Evolutionary conservation across 2,113 vertebrate species (phyloP).

Genomic region (Oophaga pumilio): DNA sequence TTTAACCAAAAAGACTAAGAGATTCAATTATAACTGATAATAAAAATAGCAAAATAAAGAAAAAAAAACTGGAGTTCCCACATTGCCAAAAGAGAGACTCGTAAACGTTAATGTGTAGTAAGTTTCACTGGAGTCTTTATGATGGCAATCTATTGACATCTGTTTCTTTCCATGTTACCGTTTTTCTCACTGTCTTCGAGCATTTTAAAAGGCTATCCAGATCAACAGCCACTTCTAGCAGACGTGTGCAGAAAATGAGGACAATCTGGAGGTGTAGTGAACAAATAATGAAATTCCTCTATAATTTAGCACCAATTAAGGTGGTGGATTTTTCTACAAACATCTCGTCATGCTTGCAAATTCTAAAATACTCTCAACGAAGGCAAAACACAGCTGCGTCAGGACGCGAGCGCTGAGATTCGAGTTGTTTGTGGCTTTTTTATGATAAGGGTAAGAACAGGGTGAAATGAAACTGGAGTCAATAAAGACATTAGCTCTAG

Average conservation of each 20-base stretch:
- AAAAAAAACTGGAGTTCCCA: neutral
- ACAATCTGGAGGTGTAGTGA: constrained; percentile 20
- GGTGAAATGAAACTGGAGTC: too few species aligned
- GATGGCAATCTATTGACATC: constrained; percentile 25
- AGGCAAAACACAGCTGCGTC: constrained; percentile 20
- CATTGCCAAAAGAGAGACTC: neutral
- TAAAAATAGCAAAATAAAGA: neutral
- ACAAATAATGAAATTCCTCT: constrained; percentile 6
- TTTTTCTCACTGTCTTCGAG: neutral
- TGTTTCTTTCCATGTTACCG: neutral
- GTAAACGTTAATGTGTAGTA: neutral
- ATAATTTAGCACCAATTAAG: constrained; percentile 35
- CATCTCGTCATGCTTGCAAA: neutral
- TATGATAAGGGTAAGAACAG: neutral
- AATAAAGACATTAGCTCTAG: too few species aligned
- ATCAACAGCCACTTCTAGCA: neutral
- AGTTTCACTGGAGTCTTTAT: constrained; percentile 15
- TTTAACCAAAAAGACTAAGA: too few species aligned
- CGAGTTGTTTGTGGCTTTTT: neutral
- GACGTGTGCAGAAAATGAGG: neutral
- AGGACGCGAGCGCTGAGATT: neutral
- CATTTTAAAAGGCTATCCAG: neutral
- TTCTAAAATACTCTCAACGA: neutral
- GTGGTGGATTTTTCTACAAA: constrained; percentile 15
- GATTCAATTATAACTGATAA: neutral